Evolutionary conservation across 2,888 invertebrate species (phyloP).

Genomic region (Dryococelus australis): DNA sequence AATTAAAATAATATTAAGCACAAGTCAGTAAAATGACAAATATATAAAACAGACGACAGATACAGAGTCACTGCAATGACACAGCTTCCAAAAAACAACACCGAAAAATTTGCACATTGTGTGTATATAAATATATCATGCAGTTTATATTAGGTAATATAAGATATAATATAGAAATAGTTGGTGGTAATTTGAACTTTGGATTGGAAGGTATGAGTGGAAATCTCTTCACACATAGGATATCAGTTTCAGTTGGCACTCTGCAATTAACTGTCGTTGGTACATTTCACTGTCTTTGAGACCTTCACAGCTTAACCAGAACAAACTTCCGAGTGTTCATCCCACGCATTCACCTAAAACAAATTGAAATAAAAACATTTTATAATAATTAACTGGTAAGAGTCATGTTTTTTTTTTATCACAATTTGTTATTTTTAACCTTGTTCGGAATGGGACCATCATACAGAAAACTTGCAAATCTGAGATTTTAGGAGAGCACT

Average conservation of each 20-base stretch:
- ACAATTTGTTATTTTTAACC: too few relatives aligned
- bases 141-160: slow-evolving; percentile 28
- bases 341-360: slow-evolving; percentile 83
- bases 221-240: slow-evolving; percentile 9
- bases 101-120: slow-evolving; percentile 35
- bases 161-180: slow-evolving; percentile 38
- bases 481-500: background rate
- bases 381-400: background rate
- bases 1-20: background rate
- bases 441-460: slow-evolving; percentile 26
- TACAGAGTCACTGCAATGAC: background rate
- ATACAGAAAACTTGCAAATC: background rate
- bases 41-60: background rate
- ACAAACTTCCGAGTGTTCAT: slow-evolving; percentile 86
- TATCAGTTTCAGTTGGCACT: slow-evolving; percentile 27
- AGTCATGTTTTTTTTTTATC: background rate
- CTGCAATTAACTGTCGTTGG: background rate
- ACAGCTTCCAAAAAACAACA: slow-evolving; percentile 27
- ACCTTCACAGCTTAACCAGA: slow-evolving; percentile 66
- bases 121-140: slow-evolving; percentile 31
- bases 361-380: background rate
- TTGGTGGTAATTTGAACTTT: slow-evolving; percentile 41
- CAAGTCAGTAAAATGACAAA: slow-evolving; percentile 2
- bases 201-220: slow-evolving; percentile 36
- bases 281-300: background rate